Evolutionary conservation across 1,140 invertebrate species (phyloP), one percentile per base, ranked within the genome.

Genomic region (Oncopeltus fasciatus): DNA sequence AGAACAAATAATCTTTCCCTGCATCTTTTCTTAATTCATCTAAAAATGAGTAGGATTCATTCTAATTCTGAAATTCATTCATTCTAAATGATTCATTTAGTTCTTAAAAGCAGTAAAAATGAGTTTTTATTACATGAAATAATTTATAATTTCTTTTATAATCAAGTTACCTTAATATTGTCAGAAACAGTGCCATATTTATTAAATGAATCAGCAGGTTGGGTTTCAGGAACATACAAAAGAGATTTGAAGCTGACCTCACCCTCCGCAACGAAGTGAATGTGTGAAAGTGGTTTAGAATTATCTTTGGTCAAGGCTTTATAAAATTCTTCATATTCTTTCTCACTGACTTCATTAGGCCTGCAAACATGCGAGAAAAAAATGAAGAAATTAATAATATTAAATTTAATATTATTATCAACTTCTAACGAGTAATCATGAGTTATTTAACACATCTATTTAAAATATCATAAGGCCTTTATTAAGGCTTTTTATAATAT

Each of bases 231-330:
- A 53, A 99, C 84, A 74, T 88, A 99, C 16, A 99, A 76, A 64
- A 99, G 82, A 57, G 94, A 90, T 75, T 97, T 97, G 79, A 99
- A 99, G 1, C 92, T 95, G 0, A 99, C 95, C 77, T 99, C 96
- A 65, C 96, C 96, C 77, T 99, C 96, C 51, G 96, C 95, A 49
- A 94, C 83, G 74, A 99, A 98, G 73, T 98, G 95, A n/a, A 88
- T 86, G 68, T 92, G 87, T 4, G 86, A 81, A 21, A 98, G 74
- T 3, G 93, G 93, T 21, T 88, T 84, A 59, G 87, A 82, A n/a
- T 77, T 79, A 71, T 96, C 94, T 73, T 95, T 97, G 43, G 92
- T 94, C 51, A 98, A 77, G 14, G 87, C 82, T 71, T 94, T 94
- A 77, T 97, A 98, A 75, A 98, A 99, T 68, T 90, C 87, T 63